A percentile compares a stretch with the other conserved stretches of the same genome.
phyloP scores from a whole-genome alignment of 2,888 invertebrate species.

The Julus scandinavius region DNA sequence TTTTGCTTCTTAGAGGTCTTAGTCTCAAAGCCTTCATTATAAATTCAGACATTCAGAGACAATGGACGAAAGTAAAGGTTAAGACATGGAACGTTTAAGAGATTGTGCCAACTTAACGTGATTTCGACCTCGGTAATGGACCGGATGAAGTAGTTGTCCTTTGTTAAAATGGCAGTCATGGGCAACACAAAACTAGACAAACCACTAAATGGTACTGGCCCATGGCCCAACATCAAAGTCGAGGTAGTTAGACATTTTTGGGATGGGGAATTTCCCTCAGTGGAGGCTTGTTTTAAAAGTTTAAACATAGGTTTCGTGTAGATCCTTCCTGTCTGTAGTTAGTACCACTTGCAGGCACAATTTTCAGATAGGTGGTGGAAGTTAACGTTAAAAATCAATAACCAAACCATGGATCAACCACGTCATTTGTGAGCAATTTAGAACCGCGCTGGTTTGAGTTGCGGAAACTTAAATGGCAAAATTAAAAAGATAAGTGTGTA shows the following conservation, averaged over 20 bases:
- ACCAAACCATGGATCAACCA: too few species aligned
- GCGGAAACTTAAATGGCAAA: not conserved
- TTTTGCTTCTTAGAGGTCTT: slow-evolving; percentile 16
- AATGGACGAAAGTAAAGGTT: not conserved
- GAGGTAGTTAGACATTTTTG: too few species aligned
- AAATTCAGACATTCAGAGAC: not conserved
- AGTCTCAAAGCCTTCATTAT: not conserved
- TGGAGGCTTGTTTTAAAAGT: too few species aligned
- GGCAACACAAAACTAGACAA: not conserved
- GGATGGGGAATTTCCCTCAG: too few species aligned
- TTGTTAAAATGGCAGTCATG: not conserved
- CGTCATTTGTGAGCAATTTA: not conserved
- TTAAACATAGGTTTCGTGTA: too few species aligned
- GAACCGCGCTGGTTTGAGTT: not conserved
- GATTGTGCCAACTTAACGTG: not conserved
- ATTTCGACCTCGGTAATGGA: not conserved
- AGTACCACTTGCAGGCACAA: too few species aligned
- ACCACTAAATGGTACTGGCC: not conserved
- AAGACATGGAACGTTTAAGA: not conserved
- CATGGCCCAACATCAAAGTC: too few species aligned
- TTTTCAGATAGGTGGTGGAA: too few species aligned
- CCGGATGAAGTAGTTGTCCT: not conserved
- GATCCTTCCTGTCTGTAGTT: too few species aligned
- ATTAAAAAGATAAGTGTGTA: not conserved
- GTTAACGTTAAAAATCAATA: too few species aligned